These are phyloP conservation scores for Dinocampus coccinellae DNA, from an alignment of 2,888 invertebrate species.

Conservation along the genomic window DNA sequence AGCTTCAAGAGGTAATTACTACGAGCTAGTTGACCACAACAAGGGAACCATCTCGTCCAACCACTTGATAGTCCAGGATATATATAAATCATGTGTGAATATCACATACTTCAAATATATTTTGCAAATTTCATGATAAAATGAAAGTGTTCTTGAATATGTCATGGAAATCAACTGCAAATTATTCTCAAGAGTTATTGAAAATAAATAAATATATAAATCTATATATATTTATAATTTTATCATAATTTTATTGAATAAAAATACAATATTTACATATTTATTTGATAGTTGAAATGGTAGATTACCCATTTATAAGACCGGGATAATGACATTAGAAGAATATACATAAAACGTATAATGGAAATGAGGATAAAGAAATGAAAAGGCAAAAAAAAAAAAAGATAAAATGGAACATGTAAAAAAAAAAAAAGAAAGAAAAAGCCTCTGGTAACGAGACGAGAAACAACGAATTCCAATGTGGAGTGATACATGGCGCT, in stretches of 20 bases:
- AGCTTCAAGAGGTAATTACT: slow-evolving; percentile 13
- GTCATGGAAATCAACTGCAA: slow-evolving; percentile 5
- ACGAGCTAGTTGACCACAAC: neutral
- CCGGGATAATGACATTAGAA: neutral
- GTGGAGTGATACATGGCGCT: slow-evolving; percentile 62
- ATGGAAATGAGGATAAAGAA: neutral
- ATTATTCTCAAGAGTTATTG: slow-evolving; percentile 1
- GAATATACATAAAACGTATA: neutral
- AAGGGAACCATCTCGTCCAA: neutral
- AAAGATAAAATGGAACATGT: slow-evolving; percentile 19
- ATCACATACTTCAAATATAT: slow-evolving; percentile 22
- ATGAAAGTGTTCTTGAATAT: neutral
- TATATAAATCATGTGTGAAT: slow-evolving; percentile 9
- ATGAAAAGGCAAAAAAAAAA: neutral
- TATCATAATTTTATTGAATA: neutral
- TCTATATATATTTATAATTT: neutral
- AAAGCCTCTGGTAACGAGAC: slow-evolving; percentile 60
- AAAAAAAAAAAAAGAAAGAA: slow-evolving; percentile 53
- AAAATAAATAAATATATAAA: neutral
- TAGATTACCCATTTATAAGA: too few species aligned
- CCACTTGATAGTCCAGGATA: neutral
- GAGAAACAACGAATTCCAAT: slow-evolving; percentile 64
- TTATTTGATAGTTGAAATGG: neutral
- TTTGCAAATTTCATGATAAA: too few species aligned
- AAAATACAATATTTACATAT: neutral